Percentiles rank a stretch among this genome's conserved stretches.
These are phyloP conservation scores for Stramonita haemastoma DNA, from an alignment of 2,888 invertebrate genomes.

Conservation along the genomic window DNA sequence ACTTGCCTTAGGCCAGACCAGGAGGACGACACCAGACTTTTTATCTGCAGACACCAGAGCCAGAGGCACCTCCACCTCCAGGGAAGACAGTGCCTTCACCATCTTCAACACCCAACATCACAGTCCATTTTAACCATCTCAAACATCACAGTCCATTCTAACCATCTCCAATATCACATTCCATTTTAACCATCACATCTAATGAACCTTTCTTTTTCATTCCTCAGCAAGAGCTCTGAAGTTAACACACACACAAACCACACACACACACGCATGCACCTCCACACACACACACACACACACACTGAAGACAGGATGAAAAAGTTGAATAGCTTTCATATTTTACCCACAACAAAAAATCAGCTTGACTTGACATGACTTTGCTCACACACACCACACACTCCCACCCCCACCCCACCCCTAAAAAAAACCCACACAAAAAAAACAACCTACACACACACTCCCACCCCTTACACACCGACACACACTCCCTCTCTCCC, in stretches of 20 bases:
- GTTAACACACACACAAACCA: no score
- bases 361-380: no score
- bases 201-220: no score
- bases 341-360: no score
- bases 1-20: slow-evolving; percentile 27
- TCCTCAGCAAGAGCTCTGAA: no score
- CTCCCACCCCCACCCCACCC: no score
- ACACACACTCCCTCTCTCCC: background rate
- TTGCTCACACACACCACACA: background rate
- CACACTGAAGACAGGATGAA: no score
- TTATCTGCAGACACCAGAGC: slow-evolving; percentile 39
- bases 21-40: slow-evolving; percentile 25
- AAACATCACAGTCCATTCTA: background rate
- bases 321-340: no score
- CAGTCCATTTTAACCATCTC: background rate
- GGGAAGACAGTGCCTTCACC: slow-evolving; percentile 34
- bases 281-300: no score
- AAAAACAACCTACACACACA: background rate
- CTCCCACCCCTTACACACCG: background rate
- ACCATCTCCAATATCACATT: background rate
- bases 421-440: no score
- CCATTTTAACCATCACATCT: no score
- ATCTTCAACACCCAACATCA: slow-evolving; percentile 32
- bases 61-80: slow-evolving; percentile 30
- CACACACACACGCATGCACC: no score